Conservation (phyloP, 2,888 invertebrate species). For the Rhyacophila evoluta region DNA sequence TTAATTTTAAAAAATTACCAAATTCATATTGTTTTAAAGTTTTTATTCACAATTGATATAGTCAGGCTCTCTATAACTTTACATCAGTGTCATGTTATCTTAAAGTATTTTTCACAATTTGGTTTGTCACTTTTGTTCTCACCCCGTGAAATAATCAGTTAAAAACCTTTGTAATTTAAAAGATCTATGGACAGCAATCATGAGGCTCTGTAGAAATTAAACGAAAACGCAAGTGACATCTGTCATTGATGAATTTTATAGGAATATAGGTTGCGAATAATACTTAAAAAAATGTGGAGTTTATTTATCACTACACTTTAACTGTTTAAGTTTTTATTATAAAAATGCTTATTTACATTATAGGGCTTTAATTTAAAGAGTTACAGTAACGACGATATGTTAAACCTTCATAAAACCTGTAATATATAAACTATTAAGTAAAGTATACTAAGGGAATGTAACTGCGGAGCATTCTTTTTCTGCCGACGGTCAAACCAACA, state of each 20-base stretch:
- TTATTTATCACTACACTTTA: background rate
- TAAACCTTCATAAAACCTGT: background rate
- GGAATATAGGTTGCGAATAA: background rate
- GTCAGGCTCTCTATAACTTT: too few relatives aligned
- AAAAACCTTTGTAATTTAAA: slow-evolving; percentile 5
- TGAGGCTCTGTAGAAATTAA: slow-evolving; percentile 11
- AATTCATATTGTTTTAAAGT: too few relatives aligned
- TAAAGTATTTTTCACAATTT: too few relatives aligned
- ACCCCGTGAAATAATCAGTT: background rate
- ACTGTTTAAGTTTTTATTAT: slow-evolving; percentile 19
- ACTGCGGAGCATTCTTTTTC: slow-evolving; percentile 1
- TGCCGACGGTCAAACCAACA: slow-evolving; percentile 38
- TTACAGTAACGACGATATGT: background rate
- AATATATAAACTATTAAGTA: slow-evolving; percentile 9
- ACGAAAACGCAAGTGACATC: background rate
- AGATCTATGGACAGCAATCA: slow-evolving; percentile 14
- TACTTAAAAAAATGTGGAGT: slow-evolving; percentile 15
- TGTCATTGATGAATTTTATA: background rate
- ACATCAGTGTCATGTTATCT: too few relatives aligned
- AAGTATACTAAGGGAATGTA: slow-evolving; percentile 3
- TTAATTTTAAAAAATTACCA: too few relatives aligned
- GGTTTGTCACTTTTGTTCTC: background rate
- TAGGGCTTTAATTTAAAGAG: slow-evolving; percentile 4
- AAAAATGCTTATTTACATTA: background rate
- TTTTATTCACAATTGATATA: too few relatives aligned